phyloP scores from a whole-genome alignment of 1,140 invertebrate species.

The Euwallacea similis region DNA sequence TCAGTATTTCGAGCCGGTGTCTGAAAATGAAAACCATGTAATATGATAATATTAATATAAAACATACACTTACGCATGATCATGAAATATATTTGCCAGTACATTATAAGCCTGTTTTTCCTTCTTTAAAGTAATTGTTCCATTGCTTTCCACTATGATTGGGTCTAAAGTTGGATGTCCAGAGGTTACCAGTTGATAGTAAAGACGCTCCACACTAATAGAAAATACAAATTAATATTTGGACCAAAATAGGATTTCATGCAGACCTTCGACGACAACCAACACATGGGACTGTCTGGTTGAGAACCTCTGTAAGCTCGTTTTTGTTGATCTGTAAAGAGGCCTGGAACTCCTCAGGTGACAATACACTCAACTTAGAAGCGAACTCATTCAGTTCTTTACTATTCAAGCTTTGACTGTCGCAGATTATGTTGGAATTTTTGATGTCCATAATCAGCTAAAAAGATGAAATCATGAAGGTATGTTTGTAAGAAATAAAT shows the following conservation, averaged over 20 bases:
- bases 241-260: background rate
- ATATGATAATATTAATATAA: constrained; percentile 3
- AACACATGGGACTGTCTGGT: constrained; percentile 89
- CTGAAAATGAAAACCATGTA: constrained; percentile 54
- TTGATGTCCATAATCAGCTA: constrained; percentile 92
- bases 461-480: constrained; percentile 42
- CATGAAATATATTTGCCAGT: constrained; percentile 80
- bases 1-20: constrained; percentile 71
- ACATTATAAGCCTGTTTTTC: constrained; percentile 75
- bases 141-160: constrained; percentile 68
- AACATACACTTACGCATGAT: constrained; percentile 71
- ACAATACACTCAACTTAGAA: constrained; percentile 77
- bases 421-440: constrained; percentile 76
- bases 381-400: constrained; percentile 83
- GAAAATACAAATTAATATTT: background rate
- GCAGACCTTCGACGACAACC: constrained; percentile 83
- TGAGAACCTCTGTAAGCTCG: constrained; percentile 79
- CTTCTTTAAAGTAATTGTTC: constrained; percentile 73
- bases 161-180: constrained; percentile 84
- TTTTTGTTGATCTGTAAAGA: constrained; percentile 82
- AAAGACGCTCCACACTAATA: constrained; percentile 81
- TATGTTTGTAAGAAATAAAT: constrained; percentile 1
- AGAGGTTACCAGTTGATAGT: constrained; percentile 78
- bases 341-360: constrained; percentile 73
- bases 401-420: constrained; percentile 72